phyloP scores from a whole-genome alignment of 2,113 vertebrate species.

The Reinhardtius hippoglossoides region DNA sequence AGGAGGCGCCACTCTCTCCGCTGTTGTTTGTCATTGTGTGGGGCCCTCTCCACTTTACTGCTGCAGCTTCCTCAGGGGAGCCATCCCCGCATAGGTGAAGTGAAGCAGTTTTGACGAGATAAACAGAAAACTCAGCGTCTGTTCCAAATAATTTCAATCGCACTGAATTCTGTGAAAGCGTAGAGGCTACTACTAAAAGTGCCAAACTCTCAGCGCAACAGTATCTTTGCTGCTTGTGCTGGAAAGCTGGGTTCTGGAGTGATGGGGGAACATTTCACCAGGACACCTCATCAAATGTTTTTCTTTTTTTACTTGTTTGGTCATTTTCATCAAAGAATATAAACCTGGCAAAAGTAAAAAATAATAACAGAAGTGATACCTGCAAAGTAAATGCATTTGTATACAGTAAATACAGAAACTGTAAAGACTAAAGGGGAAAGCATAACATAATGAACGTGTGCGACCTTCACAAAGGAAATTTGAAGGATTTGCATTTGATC shows the following conservation, averaged over 20 bases:
- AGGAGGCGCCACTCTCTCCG: slow-evolving; percentile 14
- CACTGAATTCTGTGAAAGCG: background rate
- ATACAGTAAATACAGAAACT: background rate
- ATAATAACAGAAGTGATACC: background rate
- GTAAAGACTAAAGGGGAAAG: background rate
- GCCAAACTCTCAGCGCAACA: background rate
- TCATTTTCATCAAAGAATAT: background rate
- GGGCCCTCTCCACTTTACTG: slow-evolving; percentile 8
- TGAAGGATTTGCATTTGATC: too few species aligned
- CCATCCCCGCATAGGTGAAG: slow-evolving; percentile 24
- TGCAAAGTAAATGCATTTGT: background rate
- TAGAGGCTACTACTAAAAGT: background rate
- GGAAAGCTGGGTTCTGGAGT: background rate
- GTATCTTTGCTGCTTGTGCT: background rate
- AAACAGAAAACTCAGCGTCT: slow-evolving; percentile 18
- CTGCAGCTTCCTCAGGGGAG: slow-evolving; percentile 29
- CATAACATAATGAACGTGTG: too few species aligned
- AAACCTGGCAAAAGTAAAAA: background rate
- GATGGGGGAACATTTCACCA: background rate
- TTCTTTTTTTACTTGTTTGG: background rate
- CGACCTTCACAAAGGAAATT: too few species aligned
- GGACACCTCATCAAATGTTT: background rate
- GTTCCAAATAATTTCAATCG: slow-evolving; percentile 5
- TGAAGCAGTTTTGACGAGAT: slow-evolving; percentile 33
- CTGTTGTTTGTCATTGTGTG: slow-evolving; percentile 33